A percentile compares a stretch with the other conserved stretches of the same genome.
Conservation (phyloP, 1,140 invertebrate genomes). For the Eueides isabella region DNA sequence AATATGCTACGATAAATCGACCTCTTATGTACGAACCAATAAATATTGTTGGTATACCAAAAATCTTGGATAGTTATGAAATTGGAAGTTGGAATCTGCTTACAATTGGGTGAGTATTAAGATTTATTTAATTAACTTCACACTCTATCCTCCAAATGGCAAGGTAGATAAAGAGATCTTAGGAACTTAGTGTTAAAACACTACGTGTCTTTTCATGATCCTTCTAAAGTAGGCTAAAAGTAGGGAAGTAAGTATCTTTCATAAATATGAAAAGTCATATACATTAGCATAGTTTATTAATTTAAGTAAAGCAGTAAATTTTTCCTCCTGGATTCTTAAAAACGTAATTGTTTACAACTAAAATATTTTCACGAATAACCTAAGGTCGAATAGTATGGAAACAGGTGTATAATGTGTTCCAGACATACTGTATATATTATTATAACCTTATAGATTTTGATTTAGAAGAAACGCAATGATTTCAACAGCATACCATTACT, state of each 20-base stretch:
- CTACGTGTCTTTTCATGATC: too few relatives aligned
- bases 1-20: slow-evolving; percentile 53
- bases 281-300: too few relatives aligned
- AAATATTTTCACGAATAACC: background rate
- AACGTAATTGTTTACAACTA: background rate
- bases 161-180: too few relatives aligned
- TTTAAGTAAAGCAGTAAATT: too few relatives aligned
- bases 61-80: slow-evolving; percentile 62
- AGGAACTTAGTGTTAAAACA: too few relatives aligned
- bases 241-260: too few relatives aligned
- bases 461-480: background rate
- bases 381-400: background rate
- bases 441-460: background rate
- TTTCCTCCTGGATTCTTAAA: background rate
- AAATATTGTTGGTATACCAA: slow-evolving; percentile 67
- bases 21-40: slow-evolving; percentile 65
- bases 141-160: too few relatives aligned
- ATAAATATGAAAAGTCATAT: too few relatives aligned
- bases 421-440: slow-evolving; percentile 18
- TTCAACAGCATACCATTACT: background rate
- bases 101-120: slow-evolving; percentile 63
- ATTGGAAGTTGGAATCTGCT: slow-evolving; percentile 69
- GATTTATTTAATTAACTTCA: background rate
- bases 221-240: too few relatives aligned
- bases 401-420: background rate